These are phyloP conservation scores for Cheilosia variabilis DNA, from an alignment of 2,888 invertebrate genomes.

Conservation along the genomic window DNA sequence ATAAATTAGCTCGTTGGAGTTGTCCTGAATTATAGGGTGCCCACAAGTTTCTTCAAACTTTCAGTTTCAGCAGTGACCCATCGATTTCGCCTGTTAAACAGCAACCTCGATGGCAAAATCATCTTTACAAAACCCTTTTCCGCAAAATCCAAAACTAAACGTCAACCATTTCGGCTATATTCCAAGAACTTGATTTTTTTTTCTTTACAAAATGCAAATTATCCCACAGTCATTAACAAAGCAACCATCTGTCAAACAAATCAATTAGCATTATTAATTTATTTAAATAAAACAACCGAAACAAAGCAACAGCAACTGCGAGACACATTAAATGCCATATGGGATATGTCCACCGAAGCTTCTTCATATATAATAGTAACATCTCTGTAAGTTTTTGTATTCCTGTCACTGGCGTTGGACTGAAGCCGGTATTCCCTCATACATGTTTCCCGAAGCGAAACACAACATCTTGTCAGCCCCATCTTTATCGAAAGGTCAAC, in stretches of 20 bases:
- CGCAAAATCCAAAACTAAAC: too few species aligned
- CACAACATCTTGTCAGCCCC: slow-evolving; percentile 12
- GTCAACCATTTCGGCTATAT: background rate
- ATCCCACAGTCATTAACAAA: background rate
- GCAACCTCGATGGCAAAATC: too few species aligned
- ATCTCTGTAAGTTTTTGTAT: slow-evolving; percentile 17
- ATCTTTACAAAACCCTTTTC: too few species aligned
- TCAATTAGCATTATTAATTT: slow-evolving; percentile 29
- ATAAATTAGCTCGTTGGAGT: too few species aligned
- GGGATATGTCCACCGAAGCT: slow-evolving; percentile 35
- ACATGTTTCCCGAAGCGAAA: slow-evolving; percentile 12
- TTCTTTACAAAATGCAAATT: slow-evolving; percentile 22
- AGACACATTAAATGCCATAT: slow-evolving; percentile 19
- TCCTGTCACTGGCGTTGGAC: background rate
- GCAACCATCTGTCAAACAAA: background rate
- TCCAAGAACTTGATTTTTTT: slow-evolving; percentile 1
- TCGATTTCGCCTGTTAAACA: too few species aligned
- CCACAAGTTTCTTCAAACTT: too few species aligned
- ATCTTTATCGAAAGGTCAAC: slow-evolving; percentile 16
- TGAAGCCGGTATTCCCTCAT: slow-evolving; percentile 1
- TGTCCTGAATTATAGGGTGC: too few species aligned
- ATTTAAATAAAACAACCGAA: background rate
- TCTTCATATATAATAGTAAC: slow-evolving; percentile 23
- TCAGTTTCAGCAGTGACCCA: too few species aligned
- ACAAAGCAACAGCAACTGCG: background rate